Evolutionary conservation across 2,113 vertebrate genomes (phyloP), one percentile per base, ranked within the genome.

Genomic region (Puma concolor): DNA sequence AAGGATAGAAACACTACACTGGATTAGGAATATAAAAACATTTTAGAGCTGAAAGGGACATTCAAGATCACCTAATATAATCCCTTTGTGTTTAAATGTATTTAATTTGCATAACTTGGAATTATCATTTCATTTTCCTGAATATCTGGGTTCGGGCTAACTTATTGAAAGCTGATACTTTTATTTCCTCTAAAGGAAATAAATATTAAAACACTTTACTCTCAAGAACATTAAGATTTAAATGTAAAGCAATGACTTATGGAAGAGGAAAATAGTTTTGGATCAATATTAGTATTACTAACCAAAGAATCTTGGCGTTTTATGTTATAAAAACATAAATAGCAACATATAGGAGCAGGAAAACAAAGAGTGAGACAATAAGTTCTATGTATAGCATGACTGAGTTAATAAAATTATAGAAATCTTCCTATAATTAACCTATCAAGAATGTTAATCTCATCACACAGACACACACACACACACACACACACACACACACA

Each of bases 41-140:
- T 63, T 91, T 50, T 93, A 88, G 52, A 96, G 16, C 80, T 83
- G 36, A 85, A 90, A 88, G 52, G 31, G 50, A 91, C 19, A 54
- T 50, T 67, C 11, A 29, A 79, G 27, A 91, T 88, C 13, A 93
- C 7, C 10, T 50, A 54, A 71, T 44, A 87, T 7, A 76, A 93
- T 79, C 29, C 52, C 15, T 83, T 79, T 71, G 4, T 90, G 83
- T 13, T 77, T 90, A 94, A 88, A 69, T 21, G 23, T 36, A 84
- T 41, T 88, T 83, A 95, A 95, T 83, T 95, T 93, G 25, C 4
- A 41, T 79, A 91, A 84, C 36, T 60, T 80, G 23, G 29, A 91
- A 95, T n/a, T 95, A 77, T 84, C 36, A 95, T 74, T 97, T 95
- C 7, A 80, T 80, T 96, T 88, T 72, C 19, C 48, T 93, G 69